phyloP scores from a whole-genome alignment of 2,113 vertebrate species.

The Conger conger region DNA sequence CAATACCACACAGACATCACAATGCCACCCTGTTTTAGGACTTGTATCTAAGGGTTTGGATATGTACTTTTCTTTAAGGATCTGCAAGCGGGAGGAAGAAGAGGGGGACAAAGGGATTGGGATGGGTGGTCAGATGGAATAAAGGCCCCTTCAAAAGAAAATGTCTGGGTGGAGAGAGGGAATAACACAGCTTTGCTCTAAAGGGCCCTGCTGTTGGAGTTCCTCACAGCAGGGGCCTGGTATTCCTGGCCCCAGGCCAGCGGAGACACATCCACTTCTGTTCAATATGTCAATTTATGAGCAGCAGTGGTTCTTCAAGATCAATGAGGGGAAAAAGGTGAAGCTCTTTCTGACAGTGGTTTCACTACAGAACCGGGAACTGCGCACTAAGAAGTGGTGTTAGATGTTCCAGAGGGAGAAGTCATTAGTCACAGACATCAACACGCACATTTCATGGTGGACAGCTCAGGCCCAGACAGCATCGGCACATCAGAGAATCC shows the following conservation, averaged over 20 bases:
- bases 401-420: not conserved
- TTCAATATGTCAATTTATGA: not conserved
- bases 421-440: constrained; percentile 1
- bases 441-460: not conserved
- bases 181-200: not conserved
- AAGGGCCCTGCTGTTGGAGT: not conserved
- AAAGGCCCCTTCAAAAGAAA: not conserved
- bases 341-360: not conserved
- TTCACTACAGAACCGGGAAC: not conserved
- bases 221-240: not conserved
- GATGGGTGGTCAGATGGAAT: not conserved
- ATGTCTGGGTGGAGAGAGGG: not conserved
- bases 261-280: not conserved
- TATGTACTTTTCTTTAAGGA: not conserved
- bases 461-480: not conserved
- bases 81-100: not conserved
- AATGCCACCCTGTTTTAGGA: not conserved
- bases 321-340: not conserved
- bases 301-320: not conserved
- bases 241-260: not conserved
- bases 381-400: not conserved
- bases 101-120: not conserved
- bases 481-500: not conserved
- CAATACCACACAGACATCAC: not conserved
- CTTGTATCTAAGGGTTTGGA: not conserved